Base-by-base conservation (phyloP, 2,888 invertebrate species). In the Nymphalis urticae region DNA sequence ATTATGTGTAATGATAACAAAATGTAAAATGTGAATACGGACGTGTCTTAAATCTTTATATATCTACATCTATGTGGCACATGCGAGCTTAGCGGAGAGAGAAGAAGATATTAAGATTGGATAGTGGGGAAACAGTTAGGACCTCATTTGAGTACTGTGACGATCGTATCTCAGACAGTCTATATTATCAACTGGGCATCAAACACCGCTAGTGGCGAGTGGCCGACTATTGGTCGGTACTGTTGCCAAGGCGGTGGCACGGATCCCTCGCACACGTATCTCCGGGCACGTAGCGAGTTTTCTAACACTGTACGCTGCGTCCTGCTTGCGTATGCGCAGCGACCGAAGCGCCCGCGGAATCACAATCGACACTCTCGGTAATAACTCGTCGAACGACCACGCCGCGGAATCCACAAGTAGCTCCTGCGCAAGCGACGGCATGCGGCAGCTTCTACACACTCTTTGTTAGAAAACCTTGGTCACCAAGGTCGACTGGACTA, bases 341-440 rank as follows among this genome's bases (percentile, higher is more conserved):
- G 77, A 76, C 75, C 77, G 76, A 75, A 73, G 75, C 79, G 78
- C 76, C 77, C 77, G 79, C 80, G 76, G 85, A 85, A 85, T 86
- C 81, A 80, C 85, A 85, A 87, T 82, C 76, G 80, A 78, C 81
- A 74, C 81, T 76, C 81, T 75, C 80, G 81, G 85, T 79, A 81
- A 85, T 86, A 86, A 86, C 86, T 86, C 83, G 81, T 79, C 77
- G 80, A 79, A 77, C 73, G 72, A 68, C 71, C 76, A 75, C 76
- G 73, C 59, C 71, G 62, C 61, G 74, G 85, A 83, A 86, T 86
- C 79, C 66, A 79, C 79, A 85, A 85, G 77, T 79, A 81, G 82
- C 69, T 51, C 51, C 51, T 66, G 62, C 72, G 74, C 62, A 27
- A 48, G 51, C 24, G 58, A 42, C 27, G 60, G 63, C 60, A 67